Base-by-base conservation (phyloP, 2,888 invertebrate species). In the Leptopilina myrica region DNA sequence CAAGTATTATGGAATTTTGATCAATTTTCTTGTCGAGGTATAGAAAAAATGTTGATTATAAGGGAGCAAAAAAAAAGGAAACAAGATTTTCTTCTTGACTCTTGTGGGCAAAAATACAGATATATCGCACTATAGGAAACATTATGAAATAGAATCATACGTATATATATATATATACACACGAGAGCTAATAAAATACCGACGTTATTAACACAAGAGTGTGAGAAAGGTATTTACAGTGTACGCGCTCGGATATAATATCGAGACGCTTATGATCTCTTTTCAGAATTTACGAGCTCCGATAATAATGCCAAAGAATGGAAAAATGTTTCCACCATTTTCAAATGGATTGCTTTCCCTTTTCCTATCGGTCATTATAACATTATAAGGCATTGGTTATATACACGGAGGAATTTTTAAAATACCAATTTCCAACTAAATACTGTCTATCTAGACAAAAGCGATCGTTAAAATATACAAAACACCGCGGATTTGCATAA, bases 231-330 rank as follows among this genome's bases (percentile, higher is more conserved):
- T 69, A 69, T 69, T 69, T 69, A 69, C 69, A 43, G 43, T 43
- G 7, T 43, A 9, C 49, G 49, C 14, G 49, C 12, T 49, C 65
- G 46, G 46, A 46, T 49, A 46, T 49, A 69, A 69, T 69, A 53
- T 69, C 69, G 53, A 49, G 69, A 20, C 69, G 69, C 69, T 69
- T 69, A 69, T 69, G 69, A 69, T 69, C 69, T 69, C 26, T 49
- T 49, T 49, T 11, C 49, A 26, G 26, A 53, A 69, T 69, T 69
- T 69, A 69, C 49, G 69, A 69, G 69, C 69, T 53, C 46, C 69
- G 53, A 69, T 69, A 69, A 69, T 33, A 69, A 69, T 33, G 69
- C 26, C 49, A 49, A 67, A 69, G 67, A 12, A 53, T 26, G 49
- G 69, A 69, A 69, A 69, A 69, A 69, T 69, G 69, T 69, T 69